Conservation (phyloP, 2,888 invertebrate species). For the Tachina fera region DNA sequence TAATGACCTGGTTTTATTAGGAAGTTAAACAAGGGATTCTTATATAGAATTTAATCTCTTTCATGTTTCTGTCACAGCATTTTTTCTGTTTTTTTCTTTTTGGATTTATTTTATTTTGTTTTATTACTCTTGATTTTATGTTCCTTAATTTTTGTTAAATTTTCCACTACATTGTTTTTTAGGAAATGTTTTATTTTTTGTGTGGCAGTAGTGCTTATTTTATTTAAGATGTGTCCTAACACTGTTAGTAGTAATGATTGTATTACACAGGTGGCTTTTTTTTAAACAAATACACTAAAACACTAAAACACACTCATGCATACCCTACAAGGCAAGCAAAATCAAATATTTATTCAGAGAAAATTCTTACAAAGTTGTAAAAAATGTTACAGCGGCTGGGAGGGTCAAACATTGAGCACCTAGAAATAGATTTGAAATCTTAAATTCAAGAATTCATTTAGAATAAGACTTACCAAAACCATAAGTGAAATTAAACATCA, state of each 20-base stretch:
- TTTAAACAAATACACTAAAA: constrained; percentile 14
- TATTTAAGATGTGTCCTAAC: constrained; percentile 51
- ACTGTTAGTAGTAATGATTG: constrained; percentile 49
- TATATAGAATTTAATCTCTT: neutral
- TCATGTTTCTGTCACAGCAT: neutral
- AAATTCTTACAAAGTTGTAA: constrained; percentile 43
- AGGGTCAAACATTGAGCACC: neutral
- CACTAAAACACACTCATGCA: neutral
- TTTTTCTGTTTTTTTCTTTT: neutral
- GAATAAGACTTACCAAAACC: too few relatives aligned
- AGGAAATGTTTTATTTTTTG: constrained; percentile 17
- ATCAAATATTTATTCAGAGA: constrained; percentile 41
- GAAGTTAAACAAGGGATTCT: neutral
- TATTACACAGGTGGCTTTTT: constrained; percentile 50
- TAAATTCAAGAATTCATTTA: too few relatives aligned
- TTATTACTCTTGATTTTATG: neutral
- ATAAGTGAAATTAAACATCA: too few relatives aligned
- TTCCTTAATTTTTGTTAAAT: constrained; percentile 13
- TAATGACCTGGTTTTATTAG: neutral
- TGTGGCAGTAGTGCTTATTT: constrained; percentile 37
- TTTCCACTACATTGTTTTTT: constrained; percentile 42
- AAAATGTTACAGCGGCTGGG: constrained; percentile 31
- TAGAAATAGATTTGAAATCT: too few relatives aligned
- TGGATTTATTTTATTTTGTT: neutral
- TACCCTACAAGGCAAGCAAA: neutral